These are phyloP conservation scores for Gastracanthus pulcherrimus DNA, from an alignment of 2,888 invertebrate genomes.

Conservation along the genomic window DNA sequence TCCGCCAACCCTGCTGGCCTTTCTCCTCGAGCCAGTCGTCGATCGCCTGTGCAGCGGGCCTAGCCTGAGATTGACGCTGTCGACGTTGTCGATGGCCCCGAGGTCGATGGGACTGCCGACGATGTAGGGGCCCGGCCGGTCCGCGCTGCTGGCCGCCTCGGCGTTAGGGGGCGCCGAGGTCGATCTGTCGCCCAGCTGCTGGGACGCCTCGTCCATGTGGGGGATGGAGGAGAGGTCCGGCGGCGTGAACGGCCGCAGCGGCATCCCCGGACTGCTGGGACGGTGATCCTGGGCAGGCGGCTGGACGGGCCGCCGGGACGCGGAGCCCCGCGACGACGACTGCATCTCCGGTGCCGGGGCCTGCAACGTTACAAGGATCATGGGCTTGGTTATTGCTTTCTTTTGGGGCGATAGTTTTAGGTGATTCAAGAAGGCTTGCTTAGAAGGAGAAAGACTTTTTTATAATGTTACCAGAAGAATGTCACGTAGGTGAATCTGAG, in stretches of 20 bases:
- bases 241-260: slow-evolving; percentile 73
- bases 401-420: background rate
- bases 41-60: slow-evolving; percentile 60
- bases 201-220: slow-evolving; percentile 74
- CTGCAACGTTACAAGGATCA: slow-evolving; percentile 57
- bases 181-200: slow-evolving; percentile 58
- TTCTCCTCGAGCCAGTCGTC: background rate
- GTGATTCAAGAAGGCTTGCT: too few species aligned
- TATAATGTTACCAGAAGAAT: too few species aligned
- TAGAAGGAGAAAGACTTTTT: too few species aligned
- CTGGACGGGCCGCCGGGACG: slow-evolving; percentile 67
- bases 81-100: slow-evolving; percentile 74
- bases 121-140: slow-evolving; percentile 69
- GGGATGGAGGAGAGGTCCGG: slow-evolving; percentile 75
- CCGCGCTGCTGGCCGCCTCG: slow-evolving; percentile 58
- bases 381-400: background rate
- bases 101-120: slow-evolving; percentile 75
- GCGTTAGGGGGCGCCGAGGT: slow-evolving; percentile 60
- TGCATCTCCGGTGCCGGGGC: slow-evolving; percentile 75
- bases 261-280: slow-evolving; percentile 68
- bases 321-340: slow-evolving; percentile 71
- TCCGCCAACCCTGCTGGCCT: background rate
- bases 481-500: too few species aligned
- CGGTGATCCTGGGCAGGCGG: slow-evolving; percentile 63
- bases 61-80: slow-evolving; percentile 70